phyloP scores from a whole-genome alignment of 2,888 invertebrate genomes.

The Xestia xanthographa region DNA sequence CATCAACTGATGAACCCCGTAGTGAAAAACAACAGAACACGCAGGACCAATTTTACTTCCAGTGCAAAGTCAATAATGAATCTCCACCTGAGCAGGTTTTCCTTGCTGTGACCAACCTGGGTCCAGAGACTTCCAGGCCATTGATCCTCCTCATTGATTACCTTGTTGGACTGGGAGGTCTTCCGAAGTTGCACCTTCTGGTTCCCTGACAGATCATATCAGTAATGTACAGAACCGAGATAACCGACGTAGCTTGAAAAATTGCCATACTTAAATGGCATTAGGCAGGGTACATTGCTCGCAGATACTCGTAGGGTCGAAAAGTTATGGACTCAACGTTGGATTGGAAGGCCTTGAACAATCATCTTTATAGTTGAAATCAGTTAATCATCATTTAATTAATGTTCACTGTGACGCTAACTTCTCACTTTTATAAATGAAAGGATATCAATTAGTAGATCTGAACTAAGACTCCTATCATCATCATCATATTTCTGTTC shows the following conservation, averaged over 20 bases:
- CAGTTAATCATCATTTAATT: neutral
- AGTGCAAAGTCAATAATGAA: too few species aligned
- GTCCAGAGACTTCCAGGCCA: too few species aligned
- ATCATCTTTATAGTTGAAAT: neutral
- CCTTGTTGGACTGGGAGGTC: neutral
- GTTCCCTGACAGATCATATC: too few species aligned
- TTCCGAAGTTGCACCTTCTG: neutral
- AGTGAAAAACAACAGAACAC: too few species aligned
- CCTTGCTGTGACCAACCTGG: too few species aligned
- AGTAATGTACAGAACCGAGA: too few species aligned
- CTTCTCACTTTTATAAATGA: too few species aligned
- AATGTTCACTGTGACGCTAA: neutral
- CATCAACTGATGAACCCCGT: too few species aligned
- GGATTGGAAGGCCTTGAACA: neutral
- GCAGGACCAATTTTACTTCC: too few species aligned
- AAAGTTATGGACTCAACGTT: neutral
- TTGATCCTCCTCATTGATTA: neutral
- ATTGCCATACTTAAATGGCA: neutral
- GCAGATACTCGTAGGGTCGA: neutral
- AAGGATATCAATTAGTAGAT: neutral
- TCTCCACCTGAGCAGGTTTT: too few species aligned
- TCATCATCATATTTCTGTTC: too few species aligned
- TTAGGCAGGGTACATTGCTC: neutral
- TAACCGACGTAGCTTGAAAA: neutral
- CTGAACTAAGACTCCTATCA: neutral